Conservation (phyloP, 2,888 invertebrate species). For the Diplolepis rosae region DNA sequence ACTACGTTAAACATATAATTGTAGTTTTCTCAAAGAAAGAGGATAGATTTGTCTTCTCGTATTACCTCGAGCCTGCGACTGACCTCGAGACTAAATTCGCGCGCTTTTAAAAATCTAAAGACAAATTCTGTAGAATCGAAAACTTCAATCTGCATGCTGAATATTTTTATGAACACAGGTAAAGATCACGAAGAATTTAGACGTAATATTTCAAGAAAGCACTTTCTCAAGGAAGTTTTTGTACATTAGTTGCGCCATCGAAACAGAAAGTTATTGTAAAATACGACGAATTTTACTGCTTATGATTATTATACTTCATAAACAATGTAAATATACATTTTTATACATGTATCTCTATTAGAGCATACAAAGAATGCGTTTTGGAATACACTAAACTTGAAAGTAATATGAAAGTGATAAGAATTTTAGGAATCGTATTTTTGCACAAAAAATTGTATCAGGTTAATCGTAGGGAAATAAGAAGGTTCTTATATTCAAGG, state of each 20-base stretch:
- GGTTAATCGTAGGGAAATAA: no score
- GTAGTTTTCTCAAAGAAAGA: background rate
- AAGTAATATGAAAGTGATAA: conserved; percentile 21
- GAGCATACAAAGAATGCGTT: background rate
- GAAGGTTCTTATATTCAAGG: background rate
- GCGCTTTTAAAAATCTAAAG: background rate
- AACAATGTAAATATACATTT: conserved; percentile 24
- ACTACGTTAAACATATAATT: background rate
- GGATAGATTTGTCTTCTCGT: background rate
- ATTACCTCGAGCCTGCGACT: conserved; percentile 1
- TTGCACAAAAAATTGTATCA: conserved; percentile 15
- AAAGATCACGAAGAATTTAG: conserved; percentile 11
- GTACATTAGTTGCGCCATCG: background rate
- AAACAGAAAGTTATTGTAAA: background rate
- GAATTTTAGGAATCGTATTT: conserved; percentile 25
- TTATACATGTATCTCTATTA: background rate
- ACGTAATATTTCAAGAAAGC: conserved; percentile 4
- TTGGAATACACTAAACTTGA: background rate
- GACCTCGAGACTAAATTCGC: conserved; percentile 9
- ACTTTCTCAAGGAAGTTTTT: background rate
- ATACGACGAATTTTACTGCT: background rate
- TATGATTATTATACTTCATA: background rate
- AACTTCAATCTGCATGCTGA: conserved; percentile 3
- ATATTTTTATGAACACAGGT: conserved; percentile 5
- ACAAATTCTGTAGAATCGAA: background rate